Percentiles rank a stretch among this genome's conserved stretches.
Conservation (phyloP, 1,140 invertebrate genomes). For the Triops longicaudatus region DNA sequence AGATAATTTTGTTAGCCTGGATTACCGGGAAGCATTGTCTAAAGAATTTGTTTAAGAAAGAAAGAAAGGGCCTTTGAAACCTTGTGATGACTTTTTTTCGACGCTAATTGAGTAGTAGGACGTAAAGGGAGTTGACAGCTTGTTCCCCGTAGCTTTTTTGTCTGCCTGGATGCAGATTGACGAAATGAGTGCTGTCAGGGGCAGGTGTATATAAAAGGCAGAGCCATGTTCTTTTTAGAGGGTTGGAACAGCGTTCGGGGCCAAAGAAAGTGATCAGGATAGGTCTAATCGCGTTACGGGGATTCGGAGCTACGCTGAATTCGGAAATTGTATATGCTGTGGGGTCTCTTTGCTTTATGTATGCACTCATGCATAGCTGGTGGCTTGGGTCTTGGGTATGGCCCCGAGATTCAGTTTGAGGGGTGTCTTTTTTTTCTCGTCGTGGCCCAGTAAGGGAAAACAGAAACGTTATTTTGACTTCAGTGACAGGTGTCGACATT, state of each 20-base stretch:
- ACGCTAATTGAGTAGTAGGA: constrained; percentile 7
- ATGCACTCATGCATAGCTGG: constrained; percentile 4
- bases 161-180: neutral
- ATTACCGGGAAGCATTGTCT: no score
- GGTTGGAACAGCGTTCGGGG: neutral
- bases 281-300: neutral
- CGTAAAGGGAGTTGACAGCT: neutral
- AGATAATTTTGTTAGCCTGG: no score
- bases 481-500: constrained; percentile 14
- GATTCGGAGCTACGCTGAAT: neutral
- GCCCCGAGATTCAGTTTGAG: neutral
- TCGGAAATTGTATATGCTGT: neutral
- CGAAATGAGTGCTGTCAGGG: neutral
- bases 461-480: constrained; percentile 15
- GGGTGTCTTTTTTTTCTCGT: neutral
- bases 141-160: neutral
- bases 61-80: neutral
- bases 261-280: neutral
- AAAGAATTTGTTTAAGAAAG: no score
- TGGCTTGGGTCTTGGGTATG: neutral
- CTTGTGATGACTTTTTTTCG: neutral
- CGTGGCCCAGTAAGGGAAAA: neutral
- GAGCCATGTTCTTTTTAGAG: neutral
- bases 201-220: constrained; percentile 12
- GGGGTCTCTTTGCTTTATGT: neutral